Evolutionary conservation across 2,113 vertebrate species (phyloP).

Genomic region (cat (Felis catus)): F.catus_Fca126_mat1.0 CM031413.1:36176501-36177000

Average conservation of each 20-base stretch:
- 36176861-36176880: neutral
- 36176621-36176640: neutral
- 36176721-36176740: neutral
- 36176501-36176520: neutral
- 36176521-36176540: neutral
- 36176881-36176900: neutral
- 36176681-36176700: neutral
- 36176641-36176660: neutral
- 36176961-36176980: accelerated
- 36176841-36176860: neutral
- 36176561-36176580: neutral
- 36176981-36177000: neutral
- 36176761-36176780: neutral
- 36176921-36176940: neutral
- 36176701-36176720: neutral
- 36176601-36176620: neutral
- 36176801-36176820: neutral
- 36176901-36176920: neutral
- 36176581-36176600: neutral
- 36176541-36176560: neutral
- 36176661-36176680: neutral
- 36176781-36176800: accelerated
- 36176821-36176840: neutral
- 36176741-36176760: neutral
- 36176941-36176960: neutral